Base-by-base conservation (phyloP, 92 coral and sea anemone species). In the Phenganax stokvisi region DNA sequence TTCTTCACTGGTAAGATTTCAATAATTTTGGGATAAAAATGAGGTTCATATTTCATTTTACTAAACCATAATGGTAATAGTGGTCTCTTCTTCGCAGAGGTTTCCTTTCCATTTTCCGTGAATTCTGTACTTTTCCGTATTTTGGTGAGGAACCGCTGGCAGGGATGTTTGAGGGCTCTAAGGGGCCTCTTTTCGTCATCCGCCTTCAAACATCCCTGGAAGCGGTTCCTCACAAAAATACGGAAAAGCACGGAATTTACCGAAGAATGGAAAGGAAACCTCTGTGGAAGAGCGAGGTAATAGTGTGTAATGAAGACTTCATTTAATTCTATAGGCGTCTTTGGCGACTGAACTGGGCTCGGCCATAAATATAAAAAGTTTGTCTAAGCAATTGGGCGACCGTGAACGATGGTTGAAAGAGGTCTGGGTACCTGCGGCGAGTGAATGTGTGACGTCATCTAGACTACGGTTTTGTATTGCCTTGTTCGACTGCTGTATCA, bases 391-490 rank as follows among this genome's bases (percentile, higher is more conserved):
- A 10, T 72, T 85, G 13, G 61, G 82, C 8, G 80, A 79, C 37
- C 84, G 81, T 54, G 74, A 63, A 13, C 56, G 44, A 17, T 80
- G 86, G 63, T 56, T 78, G 31, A 75, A 72, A 63, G 84, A 82
- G 29, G 9, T 67, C 29, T 96, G 99, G 99, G 52, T 79, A 62
- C 90, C 86, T 17, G 84, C 88, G 15, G 97, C 86, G 63, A 58
- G 84, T 78, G 44, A 76, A 8, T 91, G 97, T 5, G 29, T 78
- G 30, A 96, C 99, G 16, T 81, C 85, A 28, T 88, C 99, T 65
- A 90, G 94, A n/a, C 84, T 89, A 3, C 92, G 92, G 76, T 89
- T 96, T 6, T 81, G 92, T 69, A 76, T 90, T 11, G 91, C 80
- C 56, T 61, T 92, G 75, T 77, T 96, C 71, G 99, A 92, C 65